Conservation (phyloP, 2,113 vertebrate genomes). For the Girardinichthys multiradiatus region DNA sequence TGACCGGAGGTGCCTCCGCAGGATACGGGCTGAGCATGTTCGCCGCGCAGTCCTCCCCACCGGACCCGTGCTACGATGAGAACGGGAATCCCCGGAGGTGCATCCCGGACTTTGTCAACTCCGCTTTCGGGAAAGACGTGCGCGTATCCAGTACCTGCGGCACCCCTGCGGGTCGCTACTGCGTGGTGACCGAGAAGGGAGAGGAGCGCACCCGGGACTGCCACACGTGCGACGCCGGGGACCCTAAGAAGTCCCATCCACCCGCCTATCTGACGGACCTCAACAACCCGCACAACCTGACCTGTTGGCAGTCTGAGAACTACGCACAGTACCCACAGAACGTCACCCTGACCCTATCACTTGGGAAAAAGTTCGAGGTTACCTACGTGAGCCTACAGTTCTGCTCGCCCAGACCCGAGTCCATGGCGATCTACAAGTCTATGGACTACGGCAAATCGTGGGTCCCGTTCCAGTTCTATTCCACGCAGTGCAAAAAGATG, state of each 20-base stretch:
- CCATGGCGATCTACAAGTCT: constrained; percentile 98
- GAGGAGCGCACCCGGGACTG: constrained; percentile 91
- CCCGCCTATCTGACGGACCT: constrained; percentile 95
- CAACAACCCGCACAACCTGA: constrained; percentile 99
- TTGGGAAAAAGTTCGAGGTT: constrained; percentile 99
- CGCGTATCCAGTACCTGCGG: constrained; percentile 97
- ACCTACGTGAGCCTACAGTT: constrained; percentile 99
- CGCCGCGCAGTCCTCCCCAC: constrained; percentile 92
- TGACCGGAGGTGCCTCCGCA: constrained; percentile 81
- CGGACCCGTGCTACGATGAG: constrained; percentile 97
- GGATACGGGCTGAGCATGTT: constrained; percentile 91
- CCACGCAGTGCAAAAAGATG: constrained; percentile 97
- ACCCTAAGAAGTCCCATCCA: constrained; percentile 92
- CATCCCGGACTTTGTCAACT: constrained; percentile 99
- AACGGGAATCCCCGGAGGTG: constrained; percentile 94
- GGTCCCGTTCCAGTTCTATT: constrained; percentile 98
- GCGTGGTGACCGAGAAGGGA: constrained; percentile 91
- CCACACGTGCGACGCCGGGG: constrained; percentile 92
- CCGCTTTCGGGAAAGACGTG: constrained; percentile 97
- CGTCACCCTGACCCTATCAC: constrained; percentile 91
- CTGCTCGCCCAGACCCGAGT: constrained; percentile 96
- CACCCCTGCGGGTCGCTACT: constrained; percentile 88
- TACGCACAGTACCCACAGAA: constrained; percentile 93
- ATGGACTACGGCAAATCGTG: constrained; percentile 98
- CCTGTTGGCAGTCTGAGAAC: constrained; percentile 98